Evolutionary conservation across 1,140 invertebrate species (phyloP).

Genomic region (Diachasma alloeum): DNA sequence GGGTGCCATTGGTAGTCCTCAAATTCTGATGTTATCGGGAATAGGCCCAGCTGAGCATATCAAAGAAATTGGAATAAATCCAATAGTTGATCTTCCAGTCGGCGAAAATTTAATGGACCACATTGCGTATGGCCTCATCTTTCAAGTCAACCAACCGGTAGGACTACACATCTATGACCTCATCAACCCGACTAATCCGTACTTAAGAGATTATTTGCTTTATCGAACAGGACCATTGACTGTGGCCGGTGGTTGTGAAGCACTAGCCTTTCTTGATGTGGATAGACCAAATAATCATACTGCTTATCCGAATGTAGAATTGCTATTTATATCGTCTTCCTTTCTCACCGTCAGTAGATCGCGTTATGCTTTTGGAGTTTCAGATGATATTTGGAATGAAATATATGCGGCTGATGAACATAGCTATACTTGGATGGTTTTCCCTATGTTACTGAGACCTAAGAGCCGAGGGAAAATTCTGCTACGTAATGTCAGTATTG

Average conservation of each 20-base stretch:
- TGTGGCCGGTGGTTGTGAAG: conserved; percentile 83
- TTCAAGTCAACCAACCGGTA: conserved; percentile 68
- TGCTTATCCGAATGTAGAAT: conserved; percentile 79
- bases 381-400: conserved; percentile 62
- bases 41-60: conserved; percentile 79
- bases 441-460: conserved; percentile 66
- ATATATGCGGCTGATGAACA: conserved; percentile 63
- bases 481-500: conserved; percentile 73
- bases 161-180: conserved; percentile 35
- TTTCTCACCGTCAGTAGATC: conserved; percentile 66
- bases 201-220: conserved; percentile 62
- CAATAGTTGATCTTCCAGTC: conserved; percentile 78
- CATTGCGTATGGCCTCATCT: conserved; percentile 74
- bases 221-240: conserved; percentile 75
- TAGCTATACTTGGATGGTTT: conserved; percentile 70
- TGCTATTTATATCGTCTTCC: conserved; percentile 71
- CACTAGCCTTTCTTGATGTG: conserved; percentile 77
- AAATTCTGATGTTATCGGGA: conserved; percentile 83
- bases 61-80: conserved; percentile 68
- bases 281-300: conserved; percentile 70
- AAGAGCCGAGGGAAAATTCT: conserved; percentile 77
- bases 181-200: conserved; percentile 42
- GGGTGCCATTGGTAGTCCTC: conserved; percentile 79
- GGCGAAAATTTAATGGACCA: conserved; percentile 85
- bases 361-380: conserved; percentile 68